Conservation (phyloP, 2,113 vertebrate species). For the Anthoscopus minutus region DNA sequence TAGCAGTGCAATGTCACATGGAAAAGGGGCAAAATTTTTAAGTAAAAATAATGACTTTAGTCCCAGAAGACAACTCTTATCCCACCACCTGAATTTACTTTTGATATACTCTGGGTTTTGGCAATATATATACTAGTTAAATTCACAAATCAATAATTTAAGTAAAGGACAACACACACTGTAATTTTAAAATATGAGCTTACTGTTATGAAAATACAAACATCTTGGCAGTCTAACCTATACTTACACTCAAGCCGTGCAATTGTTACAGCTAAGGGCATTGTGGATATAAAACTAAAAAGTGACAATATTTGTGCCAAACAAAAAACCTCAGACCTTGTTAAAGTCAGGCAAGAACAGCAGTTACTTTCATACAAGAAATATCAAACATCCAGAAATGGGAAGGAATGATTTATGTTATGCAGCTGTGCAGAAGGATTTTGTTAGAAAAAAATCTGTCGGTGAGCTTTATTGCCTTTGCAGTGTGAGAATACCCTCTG, state of each 20-base stretch:
- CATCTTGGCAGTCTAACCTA: neutral
- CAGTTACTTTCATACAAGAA: conserved; percentile 51
- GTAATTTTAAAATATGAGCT: conserved; percentile 9
- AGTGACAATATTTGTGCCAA: conserved; percentile 14
- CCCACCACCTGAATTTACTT: neutral
- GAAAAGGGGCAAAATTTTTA: neutral
- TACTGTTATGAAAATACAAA: neutral
- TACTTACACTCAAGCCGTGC: neutral
- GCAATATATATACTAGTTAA: neutral
- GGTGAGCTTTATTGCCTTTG: conserved; percentile 44
- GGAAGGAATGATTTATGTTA: conserved; percentile 57
- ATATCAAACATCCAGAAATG: conserved; percentile 36
- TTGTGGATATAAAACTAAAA: neutral
- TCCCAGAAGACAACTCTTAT: neutral
- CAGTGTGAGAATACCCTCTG: neutral
- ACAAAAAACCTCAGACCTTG: conserved; percentile 25
- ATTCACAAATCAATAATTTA: conserved; percentile 29
- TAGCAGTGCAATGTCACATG: neutral
- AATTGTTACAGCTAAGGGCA: neutral
- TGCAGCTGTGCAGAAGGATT: conserved; percentile 60
- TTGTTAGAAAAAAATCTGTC: conserved; percentile 25
- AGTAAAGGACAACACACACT: neutral
- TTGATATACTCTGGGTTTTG: neutral
- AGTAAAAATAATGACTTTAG: neutral
- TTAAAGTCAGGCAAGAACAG: conserved; percentile 44